Conservation (phyloP, 2,888 invertebrate genomes). For the Calliopum simillimum region DNA sequence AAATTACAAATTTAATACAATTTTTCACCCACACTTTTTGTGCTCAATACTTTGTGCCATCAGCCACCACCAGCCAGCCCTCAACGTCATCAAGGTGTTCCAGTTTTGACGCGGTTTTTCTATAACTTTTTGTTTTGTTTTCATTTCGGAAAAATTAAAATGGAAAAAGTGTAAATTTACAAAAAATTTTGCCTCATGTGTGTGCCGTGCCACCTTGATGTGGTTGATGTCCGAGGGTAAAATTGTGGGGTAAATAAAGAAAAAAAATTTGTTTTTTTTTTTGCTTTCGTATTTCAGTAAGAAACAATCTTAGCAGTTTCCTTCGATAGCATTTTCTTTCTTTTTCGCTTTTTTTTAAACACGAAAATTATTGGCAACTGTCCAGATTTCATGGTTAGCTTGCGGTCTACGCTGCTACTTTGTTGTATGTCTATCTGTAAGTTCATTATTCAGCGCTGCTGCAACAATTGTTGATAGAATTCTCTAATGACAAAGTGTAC, state of each 20-base stretch:
- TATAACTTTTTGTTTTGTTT: too few relatives aligned
- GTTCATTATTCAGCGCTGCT: constrained; percentile 42
- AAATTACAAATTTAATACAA: too few relatives aligned
- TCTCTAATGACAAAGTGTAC: not conserved
- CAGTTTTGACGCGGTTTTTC: too few relatives aligned
- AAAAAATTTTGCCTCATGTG: constrained; percentile 30
- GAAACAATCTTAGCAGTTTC: constrained; percentile 19
- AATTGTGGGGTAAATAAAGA: not conserved
- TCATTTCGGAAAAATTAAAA: too few relatives aligned
- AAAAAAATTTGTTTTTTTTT: constrained; percentile 14
- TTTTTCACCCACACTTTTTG: constrained; percentile 22
- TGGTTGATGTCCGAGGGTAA: constrained; percentile 39
- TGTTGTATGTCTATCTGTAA: constrained; percentile 47
- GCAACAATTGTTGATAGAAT: constrained; percentile 35
- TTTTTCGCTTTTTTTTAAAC: constrained; percentile 28
- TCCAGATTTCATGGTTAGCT: constrained; percentile 60
- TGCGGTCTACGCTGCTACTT: constrained; percentile 29
- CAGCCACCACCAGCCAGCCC: not conserved
- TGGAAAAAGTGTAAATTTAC: constrained; percentile 14
- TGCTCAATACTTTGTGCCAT: constrained; percentile 13
- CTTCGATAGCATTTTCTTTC: constrained; percentile 17
- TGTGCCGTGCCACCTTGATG: constrained; percentile 36
- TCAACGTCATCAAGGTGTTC: too few relatives aligned
- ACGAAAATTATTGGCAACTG: constrained; percentile 50
- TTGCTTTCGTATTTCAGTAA: not conserved